These are phyloP conservation scores for Heliconius nattereri DNA, from an alignment of 1,140 invertebrate species.

Conservation along the genomic window DNA sequence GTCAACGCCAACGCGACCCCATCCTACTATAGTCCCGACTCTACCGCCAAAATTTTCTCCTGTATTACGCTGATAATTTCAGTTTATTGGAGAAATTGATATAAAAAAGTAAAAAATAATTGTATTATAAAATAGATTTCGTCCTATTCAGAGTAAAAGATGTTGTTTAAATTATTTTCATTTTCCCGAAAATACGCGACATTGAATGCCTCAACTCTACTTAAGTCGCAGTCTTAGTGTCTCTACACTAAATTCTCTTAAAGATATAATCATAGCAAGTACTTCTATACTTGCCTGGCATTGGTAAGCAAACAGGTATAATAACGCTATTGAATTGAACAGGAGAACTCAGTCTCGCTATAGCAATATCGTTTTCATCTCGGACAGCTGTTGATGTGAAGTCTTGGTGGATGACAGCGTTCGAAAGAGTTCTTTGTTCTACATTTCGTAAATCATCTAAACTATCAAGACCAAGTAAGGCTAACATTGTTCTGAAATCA, in stretches of 20 bases:
- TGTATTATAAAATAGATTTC: no score
- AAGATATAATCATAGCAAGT: neutral
- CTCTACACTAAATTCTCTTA: no score
- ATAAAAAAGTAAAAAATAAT: neutral
- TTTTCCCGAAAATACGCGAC: no score
- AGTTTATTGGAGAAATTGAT: constrained; percentile 11
- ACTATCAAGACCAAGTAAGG: constrained; percentile 79
- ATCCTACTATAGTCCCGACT: constrained; percentile 83
- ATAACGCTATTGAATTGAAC: constrained; percentile 72
- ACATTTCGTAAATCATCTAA: constrained; percentile 61
- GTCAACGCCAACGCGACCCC: constrained; percentile 81
- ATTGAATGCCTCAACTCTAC: no score
- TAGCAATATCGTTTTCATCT: constrained; percentile 83
- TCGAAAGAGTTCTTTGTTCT: constrained; percentile 58
- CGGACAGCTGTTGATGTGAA: constrained; percentile 76
- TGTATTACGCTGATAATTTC: constrained; percentile 33
- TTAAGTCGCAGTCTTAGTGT: no score
- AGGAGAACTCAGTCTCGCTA: constrained; percentile 78
- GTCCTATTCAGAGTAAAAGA: no score
- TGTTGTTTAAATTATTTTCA: no score
- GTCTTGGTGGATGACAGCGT: constrained; percentile 69
- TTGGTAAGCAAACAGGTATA: constrained; percentile 82
- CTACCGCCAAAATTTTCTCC: constrained; percentile 76
- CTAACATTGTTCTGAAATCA: constrained; percentile 60
- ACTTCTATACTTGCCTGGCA: constrained; percentile 62